Base-by-base conservation (phyloP, 1,140 invertebrate genomes). In the Microplitis mediator region DNA sequence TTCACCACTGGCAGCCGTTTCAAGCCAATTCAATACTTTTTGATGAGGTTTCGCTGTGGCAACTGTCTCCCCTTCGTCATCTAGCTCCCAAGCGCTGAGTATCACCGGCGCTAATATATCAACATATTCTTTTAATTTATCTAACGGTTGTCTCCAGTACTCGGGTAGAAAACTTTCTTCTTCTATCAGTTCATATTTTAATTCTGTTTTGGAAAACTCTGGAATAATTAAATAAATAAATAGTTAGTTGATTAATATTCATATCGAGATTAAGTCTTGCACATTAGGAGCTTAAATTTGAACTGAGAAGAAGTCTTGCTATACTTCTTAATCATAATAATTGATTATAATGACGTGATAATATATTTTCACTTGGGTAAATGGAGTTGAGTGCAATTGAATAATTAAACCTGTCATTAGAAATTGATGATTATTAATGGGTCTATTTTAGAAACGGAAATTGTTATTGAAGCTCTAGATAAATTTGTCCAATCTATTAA, bases 1-100 rank as follows among this genome's bases (percentile, higher is more conserved):
- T 60, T 58, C 5, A 13, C 23, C 11, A 51, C 61, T 65, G 0
- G 4, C 52, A 11, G 50, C 54, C 50, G 45, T 56, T 61, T 74
- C 80, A 4, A 86, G 64, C 86, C 86, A 87, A 58, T 75, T 81
- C 8, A 85, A 74, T 60, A 87, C 86, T 75, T 86, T 87, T 16
- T 86, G 75, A 77, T 81, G 77, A 16, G 83, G 78, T 39, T 68
- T 77, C 9, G 75, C 32, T 11, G 75, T 72, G 11, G 76, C 36
- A 3, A 81, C 66, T 39, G 65, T 62, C 56, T 78, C 64, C 9
- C 14, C 58, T 51, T 84, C 76, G n/a, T 85, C 81, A 0, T 73
- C 64, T 4, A 87, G 72, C 66, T 84, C 82, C 86, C 86, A 87
- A 67, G 79, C 75, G 23, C 76, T 75, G 58, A 86, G 73, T 60